A percentile compares a stretch with the other conserved stretches of the same genome.
These are phyloP conservation scores for Leptopilina syphax DNA, from an alignment of 2,888 invertebrate species.

Conservation along the genomic window DNA sequence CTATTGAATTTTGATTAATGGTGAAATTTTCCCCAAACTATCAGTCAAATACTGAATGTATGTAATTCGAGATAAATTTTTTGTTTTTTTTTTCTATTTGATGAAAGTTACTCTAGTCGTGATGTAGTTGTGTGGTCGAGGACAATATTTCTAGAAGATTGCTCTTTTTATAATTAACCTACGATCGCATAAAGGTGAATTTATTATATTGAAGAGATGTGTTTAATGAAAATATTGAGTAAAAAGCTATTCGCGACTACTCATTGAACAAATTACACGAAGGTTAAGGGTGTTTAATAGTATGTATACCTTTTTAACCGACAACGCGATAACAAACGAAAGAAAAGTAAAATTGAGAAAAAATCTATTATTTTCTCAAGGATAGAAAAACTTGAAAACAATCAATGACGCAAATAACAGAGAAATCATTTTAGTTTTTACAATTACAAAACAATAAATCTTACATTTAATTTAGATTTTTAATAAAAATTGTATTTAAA, in stretches of 20 bases:
- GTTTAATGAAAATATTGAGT: slow-evolving; percentile 24
- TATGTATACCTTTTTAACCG: neutral
- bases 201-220: slow-evolving; percentile 7
- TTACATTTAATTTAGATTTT: no score
- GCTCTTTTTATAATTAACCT: slow-evolving; percentile 26
- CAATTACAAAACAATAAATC: no score
- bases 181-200: neutral
- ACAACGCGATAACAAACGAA: neutral
- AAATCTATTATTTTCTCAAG: neutral
- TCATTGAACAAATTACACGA: slow-evolving; percentile 1
- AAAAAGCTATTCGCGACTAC: slow-evolving; percentile 25
- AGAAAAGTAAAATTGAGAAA: neutral
- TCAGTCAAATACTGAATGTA: neutral
- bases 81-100: neutral
- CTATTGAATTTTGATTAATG: slow-evolving; percentile 8
- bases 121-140: neutral
- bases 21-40: neutral
- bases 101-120: neutral
- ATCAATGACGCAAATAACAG: neutral
- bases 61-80: neutral
- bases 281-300: slow-evolving; percentile 25
- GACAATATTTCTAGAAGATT: slow-evolving; percentile 19
- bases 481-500: no score
- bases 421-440: neutral
- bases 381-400: neutral